A percentile compares a stretch with the other conserved stretches of the same genome.
Conservation (phyloP, 2,797 vertebrate genomes). For the Acanthurus leucopareius region DNA sequence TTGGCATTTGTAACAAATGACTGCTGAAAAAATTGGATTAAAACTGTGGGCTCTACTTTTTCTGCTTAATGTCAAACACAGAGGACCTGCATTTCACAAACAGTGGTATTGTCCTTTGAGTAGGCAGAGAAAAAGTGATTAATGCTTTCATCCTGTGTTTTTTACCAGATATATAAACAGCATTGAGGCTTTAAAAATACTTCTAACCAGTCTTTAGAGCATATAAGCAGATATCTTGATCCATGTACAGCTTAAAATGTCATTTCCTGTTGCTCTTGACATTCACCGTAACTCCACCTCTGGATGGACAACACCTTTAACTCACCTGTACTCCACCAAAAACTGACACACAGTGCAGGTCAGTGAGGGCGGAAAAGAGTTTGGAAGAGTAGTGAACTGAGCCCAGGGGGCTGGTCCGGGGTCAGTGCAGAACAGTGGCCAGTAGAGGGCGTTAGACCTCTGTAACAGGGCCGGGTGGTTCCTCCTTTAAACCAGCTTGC, state of each 20-base stretch:
- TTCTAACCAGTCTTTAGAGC: conserved; percentile 38
- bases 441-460: conserved; percentile 72
- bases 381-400: conserved; percentile 18
- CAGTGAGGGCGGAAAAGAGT: conserved; percentile 29
- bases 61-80: conserved; percentile 9
- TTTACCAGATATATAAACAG: conserved; percentile 54
- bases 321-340: conserved; percentile 31
- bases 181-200: conserved; percentile 45
- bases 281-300: conserved; percentile 18
- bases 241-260: conserved; percentile 13
- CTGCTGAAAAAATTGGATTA: conserved; percentile 2
- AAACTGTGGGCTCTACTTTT: neutral
- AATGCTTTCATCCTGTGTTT: conserved; percentile 36
- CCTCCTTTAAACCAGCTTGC: conserved; percentile 25
- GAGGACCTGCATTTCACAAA: conserved; percentile 44
- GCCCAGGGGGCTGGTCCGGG: conserved; percentile 26
- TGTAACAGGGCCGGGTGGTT: conserved; percentile 19
- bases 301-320: conserved; percentile 4
- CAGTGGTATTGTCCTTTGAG: conserved; percentile 7
- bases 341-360: conserved; percentile 35
- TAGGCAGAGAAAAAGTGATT: conserved; percentile 43
- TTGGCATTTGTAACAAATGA: neutral
- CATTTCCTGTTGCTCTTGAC: conserved; percentile 1
- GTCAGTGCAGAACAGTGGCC: conserved; percentile 58
- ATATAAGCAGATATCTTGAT: conserved; percentile 15